Percentiles rank a stretch among this genome's conserved stretches.
Conservation (phyloP, 1,140 invertebrate genomes). For the Heliconius congener region DNA sequence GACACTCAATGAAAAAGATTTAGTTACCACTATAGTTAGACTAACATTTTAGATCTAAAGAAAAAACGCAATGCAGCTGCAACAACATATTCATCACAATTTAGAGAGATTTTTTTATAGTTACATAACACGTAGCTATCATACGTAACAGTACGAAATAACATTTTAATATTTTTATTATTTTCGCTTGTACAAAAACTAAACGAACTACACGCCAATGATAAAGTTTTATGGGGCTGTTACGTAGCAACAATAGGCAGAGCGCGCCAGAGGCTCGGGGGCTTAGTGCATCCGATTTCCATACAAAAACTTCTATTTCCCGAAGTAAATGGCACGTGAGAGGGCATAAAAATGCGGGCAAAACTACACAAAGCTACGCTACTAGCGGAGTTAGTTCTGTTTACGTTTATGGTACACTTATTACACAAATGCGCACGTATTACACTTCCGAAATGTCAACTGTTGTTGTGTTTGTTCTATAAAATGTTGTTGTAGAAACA, state of each 20-base stretch:
- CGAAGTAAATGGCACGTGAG: conserved; percentile 74
- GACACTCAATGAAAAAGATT: no score
- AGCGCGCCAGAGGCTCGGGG: conserved; percentile 54
- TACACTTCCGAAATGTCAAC: conserved; percentile 21
- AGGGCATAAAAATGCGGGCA: conserved; percentile 74
- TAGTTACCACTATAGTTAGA: no score
- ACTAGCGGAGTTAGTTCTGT: conserved; percentile 30
- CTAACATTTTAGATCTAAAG: no score
- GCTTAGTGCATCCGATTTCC: conserved; percentile 76
- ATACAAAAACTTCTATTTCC: conserved; percentile 77
- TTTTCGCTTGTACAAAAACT: conserved; percentile 40
- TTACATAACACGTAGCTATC: background rate
- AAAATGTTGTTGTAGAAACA: background rate
- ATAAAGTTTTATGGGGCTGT: conserved; percentile 73
- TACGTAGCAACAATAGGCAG: conserved; percentile 72
- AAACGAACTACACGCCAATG: conserved; percentile 53
- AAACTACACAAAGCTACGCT: conserved; percentile 61
- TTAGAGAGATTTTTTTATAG: background rate
- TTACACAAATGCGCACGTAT: conserved; percentile 24
- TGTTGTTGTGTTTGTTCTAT: background rate
- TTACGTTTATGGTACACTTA: conserved; percentile 37
- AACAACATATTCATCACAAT: background rate
- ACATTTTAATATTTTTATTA: background rate
- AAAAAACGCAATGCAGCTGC: no score
- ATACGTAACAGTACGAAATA: background rate